These are phyloP conservation scores for Eptatretus burgeri DNA, from an alignment of 2,113 vertebrate genomes.

Conservation along the genomic window DNA sequence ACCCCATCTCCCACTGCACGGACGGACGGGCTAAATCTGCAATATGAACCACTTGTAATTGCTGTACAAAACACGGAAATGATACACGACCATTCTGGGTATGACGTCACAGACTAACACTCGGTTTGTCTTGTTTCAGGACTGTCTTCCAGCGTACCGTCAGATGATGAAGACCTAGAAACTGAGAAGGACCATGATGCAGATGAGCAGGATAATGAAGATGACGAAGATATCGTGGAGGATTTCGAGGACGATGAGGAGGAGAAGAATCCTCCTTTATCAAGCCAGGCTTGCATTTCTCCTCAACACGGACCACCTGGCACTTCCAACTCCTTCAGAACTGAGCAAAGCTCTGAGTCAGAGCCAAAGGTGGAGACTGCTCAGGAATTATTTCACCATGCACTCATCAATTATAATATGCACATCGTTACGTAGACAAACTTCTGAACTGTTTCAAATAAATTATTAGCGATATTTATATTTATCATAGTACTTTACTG, in stretches of 20 bases:
- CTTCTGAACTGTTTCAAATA: too few relatives aligned
- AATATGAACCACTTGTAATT: constrained; percentile 12
- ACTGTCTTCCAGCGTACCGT: constrained; percentile 58
- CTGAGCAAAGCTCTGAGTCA: too few relatives aligned
- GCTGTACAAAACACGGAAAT: constrained; percentile 9
- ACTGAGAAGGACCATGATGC: constrained; percentile 13
- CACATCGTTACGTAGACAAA: too few relatives aligned
- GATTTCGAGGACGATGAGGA: constrained; percentile 13
- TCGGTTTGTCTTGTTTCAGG: constrained; percentile 19
- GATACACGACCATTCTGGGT: constrained; percentile 8
- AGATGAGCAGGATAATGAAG: constrained; percentile 19
- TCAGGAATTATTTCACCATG: too few relatives aligned
- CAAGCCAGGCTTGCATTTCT: too few relatives aligned
- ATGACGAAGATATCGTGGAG: neutral
- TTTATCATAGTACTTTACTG: too few relatives aligned
- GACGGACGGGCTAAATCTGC: constrained; percentile 11
- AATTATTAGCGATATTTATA: too few relatives aligned
- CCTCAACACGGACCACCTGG: too few relatives aligned
- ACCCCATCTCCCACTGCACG: constrained; percentile 9
- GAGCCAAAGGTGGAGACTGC: too few relatives aligned
- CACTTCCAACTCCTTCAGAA: too few relatives aligned
- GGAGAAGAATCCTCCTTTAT: constrained; percentile 7
- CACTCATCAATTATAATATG: too few relatives aligned
- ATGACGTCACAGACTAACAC: constrained; percentile 8
- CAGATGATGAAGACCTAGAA: constrained; percentile 29